phyloP scores from a whole-genome alignment of 2,797 vertebrate species.

The Neostethus bicornis region DNA sequence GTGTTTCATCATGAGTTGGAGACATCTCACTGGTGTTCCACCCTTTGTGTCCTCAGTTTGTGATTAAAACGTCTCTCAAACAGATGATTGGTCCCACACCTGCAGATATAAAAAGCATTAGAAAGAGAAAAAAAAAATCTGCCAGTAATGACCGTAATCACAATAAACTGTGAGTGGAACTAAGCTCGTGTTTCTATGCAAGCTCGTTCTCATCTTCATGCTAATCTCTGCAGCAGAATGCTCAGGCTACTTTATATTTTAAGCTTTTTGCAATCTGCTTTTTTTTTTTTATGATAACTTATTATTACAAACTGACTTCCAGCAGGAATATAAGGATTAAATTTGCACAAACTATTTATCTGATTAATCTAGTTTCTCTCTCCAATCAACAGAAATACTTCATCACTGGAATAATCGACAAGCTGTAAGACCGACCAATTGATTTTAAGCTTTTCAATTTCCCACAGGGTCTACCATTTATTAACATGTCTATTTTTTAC shows the following conservation, averaged over 20 bases:
- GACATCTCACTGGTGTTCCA: conserved; percentile 52
- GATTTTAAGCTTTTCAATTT: too few species aligned
- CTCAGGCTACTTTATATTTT: neutral
- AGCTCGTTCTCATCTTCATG: too few species aligned
- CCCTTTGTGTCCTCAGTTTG: conserved; percentile 39
- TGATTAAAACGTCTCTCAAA: conserved; percentile 77
- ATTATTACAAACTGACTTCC: too few species aligned
- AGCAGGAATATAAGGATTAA: too few species aligned
- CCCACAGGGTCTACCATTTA: too few species aligned
- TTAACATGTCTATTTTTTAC: too few species aligned
- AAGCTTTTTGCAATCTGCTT: neutral
- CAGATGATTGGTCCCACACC: conserved; percentile 99
- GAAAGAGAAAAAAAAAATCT: neutral
- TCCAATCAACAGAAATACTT: too few species aligned
- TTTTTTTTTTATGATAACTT: neutral
- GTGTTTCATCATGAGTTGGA: conserved; percentile 65
- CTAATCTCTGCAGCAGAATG: neutral
- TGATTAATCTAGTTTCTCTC: too few species aligned
- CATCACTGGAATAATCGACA: too few species aligned
- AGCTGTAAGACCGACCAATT: too few species aligned
- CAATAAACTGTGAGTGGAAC: neutral
- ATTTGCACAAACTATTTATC: too few species aligned
- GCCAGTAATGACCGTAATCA: neutral
- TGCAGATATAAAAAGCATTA: conserved; percentile 56
- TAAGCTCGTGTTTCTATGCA: neutral